Conservation (phyloP, 30 jellyfish, hydroid and myxozoan species). For the Cassiopea xamachana region DNA sequence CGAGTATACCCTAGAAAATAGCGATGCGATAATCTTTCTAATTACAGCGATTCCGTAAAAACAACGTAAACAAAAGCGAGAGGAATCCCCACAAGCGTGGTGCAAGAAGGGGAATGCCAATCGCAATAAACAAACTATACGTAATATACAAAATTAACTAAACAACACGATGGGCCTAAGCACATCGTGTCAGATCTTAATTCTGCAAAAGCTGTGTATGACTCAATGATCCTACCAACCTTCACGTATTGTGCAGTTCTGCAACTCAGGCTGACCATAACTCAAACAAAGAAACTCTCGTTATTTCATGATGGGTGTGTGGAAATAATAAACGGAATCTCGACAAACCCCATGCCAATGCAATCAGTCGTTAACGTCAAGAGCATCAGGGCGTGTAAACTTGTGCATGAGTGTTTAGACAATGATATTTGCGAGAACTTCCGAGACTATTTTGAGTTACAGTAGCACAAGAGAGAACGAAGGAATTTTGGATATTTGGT, state of each 20-base stretch:
- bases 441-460: background rate
- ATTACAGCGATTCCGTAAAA: too few species aligned
- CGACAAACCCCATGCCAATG: slow-evolving; percentile 32
- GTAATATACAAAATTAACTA: too few species aligned
- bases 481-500: slow-evolving; percentile 2
- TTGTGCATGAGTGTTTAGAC: slow-evolving; percentile 46
- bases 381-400: slow-evolving; percentile 46
- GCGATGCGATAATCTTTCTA: too few species aligned
- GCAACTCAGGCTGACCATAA: slow-evolving; percentile 21
- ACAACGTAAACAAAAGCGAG: too few species aligned
- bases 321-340: slow-evolving; percentile 35
- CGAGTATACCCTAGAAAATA: too few species aligned
- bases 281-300: slow-evolving; percentile 57
- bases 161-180: too few species aligned
- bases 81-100: too few species aligned
- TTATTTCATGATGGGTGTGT: slow-evolving; percentile 45
- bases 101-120: background rate
- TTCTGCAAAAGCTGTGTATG: slow-evolving; percentile 64
- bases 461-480: background rate
- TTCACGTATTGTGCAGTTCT: slow-evolving; percentile 43
- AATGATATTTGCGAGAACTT: background rate
- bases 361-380: slow-evolving; percentile 54
- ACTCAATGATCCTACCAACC: slow-evolving; percentile 53
- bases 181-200: slow-evolving; percentile 3
- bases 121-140: background rate